Conservation (phyloP, 92 coral and sea anemone genomes). For the Phenganax subtilis region DNA sequence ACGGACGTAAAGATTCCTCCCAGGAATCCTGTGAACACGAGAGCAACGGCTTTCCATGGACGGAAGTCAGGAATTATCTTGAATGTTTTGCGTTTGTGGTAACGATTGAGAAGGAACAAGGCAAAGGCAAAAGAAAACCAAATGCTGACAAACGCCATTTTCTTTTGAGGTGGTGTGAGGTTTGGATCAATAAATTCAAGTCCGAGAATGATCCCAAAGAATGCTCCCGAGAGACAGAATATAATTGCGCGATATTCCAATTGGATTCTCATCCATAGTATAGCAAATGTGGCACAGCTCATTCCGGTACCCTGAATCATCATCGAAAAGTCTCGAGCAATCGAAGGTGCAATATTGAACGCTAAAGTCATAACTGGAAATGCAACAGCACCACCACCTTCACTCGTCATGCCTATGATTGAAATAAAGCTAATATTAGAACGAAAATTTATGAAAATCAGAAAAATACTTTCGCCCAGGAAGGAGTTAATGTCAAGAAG, state of each 20-base stretch:
- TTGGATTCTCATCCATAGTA: conserved; percentile 65
- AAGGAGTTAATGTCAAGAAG: too few species aligned
- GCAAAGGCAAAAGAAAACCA: conserved; percentile 89
- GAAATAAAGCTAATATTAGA: too few species aligned
- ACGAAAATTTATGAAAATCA: too few species aligned
- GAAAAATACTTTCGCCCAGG: too few species aligned
- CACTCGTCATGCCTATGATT: too few species aligned
- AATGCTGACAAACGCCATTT: conserved; percentile 79
- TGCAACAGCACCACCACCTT: too few species aligned
- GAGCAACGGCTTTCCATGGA: conserved; percentile 62
- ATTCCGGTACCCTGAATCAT: too few species aligned
- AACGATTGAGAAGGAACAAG: conserved; percentile 70
- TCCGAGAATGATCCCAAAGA: conserved; percentile 62
- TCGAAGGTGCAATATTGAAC: too few species aligned
- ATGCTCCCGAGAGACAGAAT: conserved; percentile 31
- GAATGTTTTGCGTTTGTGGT: conserved; percentile 66
- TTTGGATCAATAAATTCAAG: conserved; percentile 72
- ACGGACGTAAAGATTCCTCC: conserved; percentile 76
- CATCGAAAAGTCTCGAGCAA: too few species aligned
- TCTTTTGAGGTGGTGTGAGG: conserved; percentile 79
- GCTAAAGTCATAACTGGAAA: too few species aligned
- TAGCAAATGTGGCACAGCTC: conserved; percentile 53
- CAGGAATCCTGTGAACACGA: conserved; percentile 50
- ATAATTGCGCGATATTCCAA: conserved; percentile 71
- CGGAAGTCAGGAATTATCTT: conserved; percentile 64